These are phyloP conservation scores for Rutpela maculata DNA, from an alignment of 2,888 invertebrate genomes.

Conservation along the genomic window DNA sequence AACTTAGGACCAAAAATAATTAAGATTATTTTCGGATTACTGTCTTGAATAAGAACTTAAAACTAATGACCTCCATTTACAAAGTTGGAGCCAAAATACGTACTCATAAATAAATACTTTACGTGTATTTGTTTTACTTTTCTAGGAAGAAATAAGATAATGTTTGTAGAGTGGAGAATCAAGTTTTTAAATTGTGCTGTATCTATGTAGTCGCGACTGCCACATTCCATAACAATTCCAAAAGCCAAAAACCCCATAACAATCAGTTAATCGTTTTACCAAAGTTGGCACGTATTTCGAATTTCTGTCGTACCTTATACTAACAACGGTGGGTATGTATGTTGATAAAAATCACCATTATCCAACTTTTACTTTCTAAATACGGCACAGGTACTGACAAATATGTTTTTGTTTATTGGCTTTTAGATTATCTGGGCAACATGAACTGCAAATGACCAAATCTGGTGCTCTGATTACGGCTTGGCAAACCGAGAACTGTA, in stretches of 20 bases:
- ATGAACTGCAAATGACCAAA: background rate
- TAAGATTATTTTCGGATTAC: no score
- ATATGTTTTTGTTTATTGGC: background rate
- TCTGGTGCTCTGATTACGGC: background rate
- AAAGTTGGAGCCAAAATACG: background rate
- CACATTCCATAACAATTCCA: conserved; percentile 11
- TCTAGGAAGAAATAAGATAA: conserved; percentile 7
- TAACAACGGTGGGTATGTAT: background rate
- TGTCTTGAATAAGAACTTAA: no score
- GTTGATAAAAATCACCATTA: background rate
- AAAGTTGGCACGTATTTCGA: background rate
- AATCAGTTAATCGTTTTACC: background rate
- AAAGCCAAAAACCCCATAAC: conserved; percentile 14
- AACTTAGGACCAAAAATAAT: no score
- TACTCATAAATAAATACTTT: background rate
- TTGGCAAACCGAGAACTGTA: background rate
- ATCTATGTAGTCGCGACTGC: background rate
- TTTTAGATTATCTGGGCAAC: background rate
- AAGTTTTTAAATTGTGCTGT: conserved; percentile 1
- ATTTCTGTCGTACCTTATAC: background rate
- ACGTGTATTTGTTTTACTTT: background rate
- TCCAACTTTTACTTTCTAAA: background rate
- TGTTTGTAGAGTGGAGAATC: background rate
- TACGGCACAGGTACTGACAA: background rate
- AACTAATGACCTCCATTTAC: background rate